These are phyloP conservation scores for Mustela nigripes DNA, from an alignment of 2,113 vertebrate species.

Conservation along the genomic window DNA sequence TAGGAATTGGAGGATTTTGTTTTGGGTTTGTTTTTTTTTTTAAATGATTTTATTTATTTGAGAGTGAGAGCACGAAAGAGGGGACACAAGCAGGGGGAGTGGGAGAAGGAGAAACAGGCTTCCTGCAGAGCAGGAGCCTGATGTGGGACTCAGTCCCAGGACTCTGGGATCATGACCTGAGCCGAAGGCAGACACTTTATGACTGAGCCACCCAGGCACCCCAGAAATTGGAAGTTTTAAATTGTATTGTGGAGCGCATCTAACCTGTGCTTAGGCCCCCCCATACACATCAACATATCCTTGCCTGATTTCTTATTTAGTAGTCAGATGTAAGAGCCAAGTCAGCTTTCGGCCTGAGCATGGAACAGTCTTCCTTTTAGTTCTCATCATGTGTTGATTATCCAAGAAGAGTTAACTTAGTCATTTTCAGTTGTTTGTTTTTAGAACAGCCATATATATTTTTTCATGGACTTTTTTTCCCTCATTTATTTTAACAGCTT, in stretches of 20 bases:
- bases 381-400: background rate
- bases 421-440: conserved; percentile 28
- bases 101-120: no score
- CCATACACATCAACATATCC: no score
- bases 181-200: no score
- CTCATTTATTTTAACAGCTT: background rate
- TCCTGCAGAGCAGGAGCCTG: no score
- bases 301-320: background rate
- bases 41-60: no score
- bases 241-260: background rate
- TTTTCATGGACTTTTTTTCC: background rate
- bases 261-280: background rate
- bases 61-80: no score
- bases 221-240: background rate
- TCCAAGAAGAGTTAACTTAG: conserved; percentile 19
- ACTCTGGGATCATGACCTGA: no score
- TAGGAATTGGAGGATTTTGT: background rate
- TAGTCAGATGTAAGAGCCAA: background rate
- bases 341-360: background rate
- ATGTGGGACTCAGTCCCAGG: no score
- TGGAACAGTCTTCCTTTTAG: background rate
- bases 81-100: no score
- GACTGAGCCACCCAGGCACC: no score
- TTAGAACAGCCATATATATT: conserved; percentile 38
- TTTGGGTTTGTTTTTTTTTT: no score